These are phyloP conservation scores for Embiotoca jacksoni DNA, from an alignment of 2,113 vertebrate genomes.

Conservation along the genomic window DNA sequence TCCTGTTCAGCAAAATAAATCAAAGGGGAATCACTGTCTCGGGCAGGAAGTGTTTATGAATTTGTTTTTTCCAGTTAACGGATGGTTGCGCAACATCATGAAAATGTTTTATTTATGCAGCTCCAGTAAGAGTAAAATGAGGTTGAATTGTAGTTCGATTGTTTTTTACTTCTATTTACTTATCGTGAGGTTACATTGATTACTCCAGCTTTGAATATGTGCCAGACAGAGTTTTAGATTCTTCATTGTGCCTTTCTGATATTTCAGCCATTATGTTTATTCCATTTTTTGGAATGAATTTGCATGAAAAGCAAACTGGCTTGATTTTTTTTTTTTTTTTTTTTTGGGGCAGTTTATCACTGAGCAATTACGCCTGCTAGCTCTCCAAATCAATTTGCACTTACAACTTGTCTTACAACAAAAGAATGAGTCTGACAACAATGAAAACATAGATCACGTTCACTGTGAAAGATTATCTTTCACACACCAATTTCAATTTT, in stretches of 20 bases:
- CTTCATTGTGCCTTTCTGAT: not conserved
- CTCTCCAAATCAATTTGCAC: slow-evolving; percentile 23
- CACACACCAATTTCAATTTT: not conserved
- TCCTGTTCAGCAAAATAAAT: no score
- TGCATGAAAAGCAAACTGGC: slow-evolving; percentile 12
- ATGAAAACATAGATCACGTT: slow-evolving; percentile 2
- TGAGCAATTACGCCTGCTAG: slow-evolving; percentile 1
- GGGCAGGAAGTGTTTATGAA: no score
- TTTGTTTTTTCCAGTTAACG: no score
- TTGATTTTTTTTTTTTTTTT: not conserved
- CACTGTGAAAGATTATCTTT: not conserved
- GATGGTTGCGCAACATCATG: no score
- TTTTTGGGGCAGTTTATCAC: slow-evolving; percentile 20
- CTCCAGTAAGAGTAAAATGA: no score
- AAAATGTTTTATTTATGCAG: no score
- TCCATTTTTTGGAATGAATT: slow-evolving; percentile 15
- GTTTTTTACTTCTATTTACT: not conserved
- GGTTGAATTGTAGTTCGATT: not conserved
- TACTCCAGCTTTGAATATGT: not conserved
- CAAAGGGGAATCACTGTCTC: no score
- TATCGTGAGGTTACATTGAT: not conserved
- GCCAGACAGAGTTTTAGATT: not conserved
- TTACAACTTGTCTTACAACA: not conserved
- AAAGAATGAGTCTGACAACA: slow-evolving; percentile 3
- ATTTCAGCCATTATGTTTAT: slow-evolving; percentile 17